Conservation (phyloP, 1,140 invertebrate species). For the Brachionus calyciflorus region DNA sequence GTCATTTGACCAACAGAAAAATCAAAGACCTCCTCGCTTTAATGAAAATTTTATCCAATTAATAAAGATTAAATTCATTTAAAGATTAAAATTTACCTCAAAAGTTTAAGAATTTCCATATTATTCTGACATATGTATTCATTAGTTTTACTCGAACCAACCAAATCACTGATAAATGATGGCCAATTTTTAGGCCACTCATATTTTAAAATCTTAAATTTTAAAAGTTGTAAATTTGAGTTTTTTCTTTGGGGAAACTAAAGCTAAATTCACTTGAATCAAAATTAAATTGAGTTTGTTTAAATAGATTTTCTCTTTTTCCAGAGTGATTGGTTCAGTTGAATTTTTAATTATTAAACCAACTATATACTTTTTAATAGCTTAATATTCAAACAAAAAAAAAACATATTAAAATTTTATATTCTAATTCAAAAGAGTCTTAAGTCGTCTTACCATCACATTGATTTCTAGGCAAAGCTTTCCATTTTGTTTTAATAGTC, state of each 20-base stretch:
- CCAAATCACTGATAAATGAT: slow-evolving; percentile 96
- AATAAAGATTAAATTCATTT: background rate
- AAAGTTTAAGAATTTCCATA: slow-evolving; percentile 92
- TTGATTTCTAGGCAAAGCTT: slow-evolving; percentile 92
- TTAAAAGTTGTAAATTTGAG: too few species aligned
- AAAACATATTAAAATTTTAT: background rate
- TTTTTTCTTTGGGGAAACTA: background rate
- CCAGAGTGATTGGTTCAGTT: slow-evolving; percentile 80
- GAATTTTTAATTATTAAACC: slow-evolving; percentile 97
- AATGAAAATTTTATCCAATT: background rate
- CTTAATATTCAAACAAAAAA: slow-evolving; percentile 51
- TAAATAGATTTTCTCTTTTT: slow-evolving; percentile 90
- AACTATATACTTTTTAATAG: slow-evolving; percentile 97
- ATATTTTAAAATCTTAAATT: slow-evolving; percentile 40
- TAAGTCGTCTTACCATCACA: slow-evolving; percentile 68
- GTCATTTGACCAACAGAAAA: slow-evolving; percentile 96
- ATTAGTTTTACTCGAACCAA: slow-evolving; percentile 96
- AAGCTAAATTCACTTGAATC: slow-evolving; percentile 64
- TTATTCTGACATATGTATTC: slow-evolving; percentile 99
- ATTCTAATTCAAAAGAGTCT: background rate
- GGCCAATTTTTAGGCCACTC: slow-evolving; percentile 82
- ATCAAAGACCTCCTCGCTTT: slow-evolving; percentile 97
- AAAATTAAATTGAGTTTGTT: slow-evolving; percentile 99
- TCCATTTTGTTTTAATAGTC: slow-evolving; percentile 98
- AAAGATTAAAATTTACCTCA: slow-evolving; percentile 59